phyloP scores from a whole-genome alignment of 2,888 invertebrate species.

The Lithodes maja region DNA sequence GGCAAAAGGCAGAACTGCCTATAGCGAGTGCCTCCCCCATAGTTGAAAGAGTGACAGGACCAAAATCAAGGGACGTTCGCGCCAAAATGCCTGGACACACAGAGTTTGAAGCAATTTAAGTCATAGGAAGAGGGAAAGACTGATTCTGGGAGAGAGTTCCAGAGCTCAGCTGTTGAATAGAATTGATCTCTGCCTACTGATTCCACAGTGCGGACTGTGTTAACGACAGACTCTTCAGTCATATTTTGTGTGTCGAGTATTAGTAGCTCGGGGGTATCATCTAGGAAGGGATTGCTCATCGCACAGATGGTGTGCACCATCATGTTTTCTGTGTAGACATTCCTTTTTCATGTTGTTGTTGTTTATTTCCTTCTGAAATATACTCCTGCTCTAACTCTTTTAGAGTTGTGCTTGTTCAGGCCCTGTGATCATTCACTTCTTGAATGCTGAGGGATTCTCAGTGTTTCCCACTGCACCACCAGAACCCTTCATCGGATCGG shows the following conservation, averaged over 20 bases:
- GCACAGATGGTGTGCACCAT: slow-evolving; percentile 11
- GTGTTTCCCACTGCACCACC: slow-evolving; percentile 30
- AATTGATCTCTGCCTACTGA: neutral
- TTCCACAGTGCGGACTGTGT: slow-evolving; percentile 18
- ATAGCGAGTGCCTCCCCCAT: too few relatives aligned
- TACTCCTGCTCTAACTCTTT: slow-evolving; percentile 37
- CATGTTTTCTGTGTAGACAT: too few relatives aligned
- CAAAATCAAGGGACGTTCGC: too few relatives aligned
- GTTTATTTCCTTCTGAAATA: neutral
- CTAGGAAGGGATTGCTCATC: slow-evolving; percentile 35
- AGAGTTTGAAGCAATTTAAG: too few relatives aligned
- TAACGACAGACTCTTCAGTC: slow-evolving; percentile 32
- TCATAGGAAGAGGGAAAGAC: too few relatives aligned
- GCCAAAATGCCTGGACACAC: too few relatives aligned
- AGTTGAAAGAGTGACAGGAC: too few relatives aligned
- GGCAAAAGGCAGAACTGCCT: too few relatives aligned
- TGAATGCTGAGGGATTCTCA: neutral
- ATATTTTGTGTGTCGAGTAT: slow-evolving; percentile 21
- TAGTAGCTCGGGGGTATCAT: slow-evolving; percentile 27
- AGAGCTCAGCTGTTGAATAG: too few relatives aligned
- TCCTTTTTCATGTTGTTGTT: too few relatives aligned
- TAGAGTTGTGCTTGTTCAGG: slow-evolving; percentile 21
- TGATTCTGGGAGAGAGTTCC: too few relatives aligned
- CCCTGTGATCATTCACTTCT: slow-evolving; percentile 2
- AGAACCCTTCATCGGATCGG: neutral